Conservation (phyloP, 2,888 invertebrate species). For the Acronicta leporina region DNA sequence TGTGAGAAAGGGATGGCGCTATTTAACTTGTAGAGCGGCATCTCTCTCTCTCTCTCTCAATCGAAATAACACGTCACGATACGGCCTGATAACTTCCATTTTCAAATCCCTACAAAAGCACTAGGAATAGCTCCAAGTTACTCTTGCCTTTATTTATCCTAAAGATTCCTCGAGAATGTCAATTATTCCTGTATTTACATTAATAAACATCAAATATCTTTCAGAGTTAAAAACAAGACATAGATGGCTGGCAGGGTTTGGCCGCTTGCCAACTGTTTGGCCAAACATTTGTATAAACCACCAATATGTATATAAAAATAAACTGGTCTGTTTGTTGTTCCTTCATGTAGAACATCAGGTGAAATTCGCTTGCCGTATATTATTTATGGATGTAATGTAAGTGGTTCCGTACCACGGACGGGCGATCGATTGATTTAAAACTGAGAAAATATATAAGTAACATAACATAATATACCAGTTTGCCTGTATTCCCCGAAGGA, state of each 20-base stretch:
- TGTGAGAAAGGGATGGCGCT: too few species aligned
- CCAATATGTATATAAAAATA: constrained; percentile 56
- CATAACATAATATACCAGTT: too few species aligned
- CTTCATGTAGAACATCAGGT: constrained; percentile 31
- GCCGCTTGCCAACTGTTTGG: constrained; percentile 65
- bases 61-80: too few species aligned
- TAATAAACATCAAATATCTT: constrained; percentile 56
- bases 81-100: background rate
- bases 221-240: constrained; percentile 57
- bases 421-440: constrained; percentile 21
- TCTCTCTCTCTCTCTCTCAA: too few species aligned
- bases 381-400: constrained; percentile 32
- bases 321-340: constrained; percentile 48
- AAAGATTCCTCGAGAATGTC: constrained; percentile 49
- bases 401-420: constrained; percentile 11
- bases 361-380: constrained; percentile 30
- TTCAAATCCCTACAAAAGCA: constrained; percentile 15
- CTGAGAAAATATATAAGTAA: constrained; percentile 23
- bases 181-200: constrained; percentile 51
- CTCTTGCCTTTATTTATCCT: constrained; percentile 10
- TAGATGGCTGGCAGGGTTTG: constrained; percentile 68
- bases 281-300: constrained; percentile 57
- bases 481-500: too few species aligned
- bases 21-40: too few species aligned
- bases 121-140: constrained; percentile 2